Percentiles rank a stretch among this genome's conserved stretches.
These are phyloP conservation scores for Mesodorylaimus sp. DNA, from an alignment of 2,888 invertebrate genomes.

Conservation along the genomic window DNA sequence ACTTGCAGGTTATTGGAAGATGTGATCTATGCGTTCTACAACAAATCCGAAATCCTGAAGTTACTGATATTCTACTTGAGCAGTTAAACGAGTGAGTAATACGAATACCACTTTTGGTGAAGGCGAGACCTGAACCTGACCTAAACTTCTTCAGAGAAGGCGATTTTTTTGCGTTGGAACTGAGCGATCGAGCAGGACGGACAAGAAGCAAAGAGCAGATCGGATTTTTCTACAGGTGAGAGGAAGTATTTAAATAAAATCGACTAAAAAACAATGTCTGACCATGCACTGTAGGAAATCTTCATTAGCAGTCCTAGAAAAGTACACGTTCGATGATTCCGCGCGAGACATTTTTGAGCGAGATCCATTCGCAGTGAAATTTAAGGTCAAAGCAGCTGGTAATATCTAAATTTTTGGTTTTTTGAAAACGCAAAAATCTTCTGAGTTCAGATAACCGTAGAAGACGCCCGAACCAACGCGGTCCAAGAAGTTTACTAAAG, in stretches of 20 bases:
- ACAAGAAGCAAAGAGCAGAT: constrained; percentile 26
- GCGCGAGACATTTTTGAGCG: constrained; percentile 23
- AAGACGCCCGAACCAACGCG: too few relatives aligned
- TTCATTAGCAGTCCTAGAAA: too few relatives aligned
- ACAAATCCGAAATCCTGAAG: too few relatives aligned
- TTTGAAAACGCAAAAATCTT: too few relatives aligned
- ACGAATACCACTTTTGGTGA: too few relatives aligned
- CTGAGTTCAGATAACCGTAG: too few relatives aligned
- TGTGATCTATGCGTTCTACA: not conserved
- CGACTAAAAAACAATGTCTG: too few relatives aligned
- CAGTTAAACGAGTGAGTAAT: too few relatives aligned
- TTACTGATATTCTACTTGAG: too few relatives aligned
- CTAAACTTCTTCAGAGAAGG: constrained; percentile 2
- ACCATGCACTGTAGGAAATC: too few relatives aligned
- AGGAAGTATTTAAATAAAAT: not conserved
- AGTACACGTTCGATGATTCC: constrained; percentile 8
- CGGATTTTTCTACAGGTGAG: constrained; percentile 26
- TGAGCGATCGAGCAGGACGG: constrained; percentile 24
- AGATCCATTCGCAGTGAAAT: constrained; percentile 22
- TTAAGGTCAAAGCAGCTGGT: constrained; percentile 12
- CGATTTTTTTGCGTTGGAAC: constrained; percentile 12
- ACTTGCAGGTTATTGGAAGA: not conserved
- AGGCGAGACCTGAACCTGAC: not conserved
- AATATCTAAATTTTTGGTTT: too few relatives aligned
- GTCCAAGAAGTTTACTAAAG: too few relatives aligned